A percentile compares a stretch with the other conserved stretches of the same genome.
Evolutionary conservation across 1,140 invertebrate species (phyloP).

Genomic region (Lepidotrigona ventralis): DNA sequence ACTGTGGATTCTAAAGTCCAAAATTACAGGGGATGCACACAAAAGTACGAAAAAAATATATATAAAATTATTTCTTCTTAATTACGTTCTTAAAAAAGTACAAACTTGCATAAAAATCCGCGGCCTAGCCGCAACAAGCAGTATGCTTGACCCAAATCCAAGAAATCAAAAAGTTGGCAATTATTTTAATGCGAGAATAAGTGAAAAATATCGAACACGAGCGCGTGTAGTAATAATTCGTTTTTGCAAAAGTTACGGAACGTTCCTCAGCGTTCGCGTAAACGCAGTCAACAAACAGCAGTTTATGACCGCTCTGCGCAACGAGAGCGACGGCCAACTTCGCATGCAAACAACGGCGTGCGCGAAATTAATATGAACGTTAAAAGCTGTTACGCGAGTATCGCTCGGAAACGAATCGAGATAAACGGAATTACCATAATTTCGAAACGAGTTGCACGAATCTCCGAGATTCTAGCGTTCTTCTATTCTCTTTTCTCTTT

Average conservation of each 20-base stretch:
- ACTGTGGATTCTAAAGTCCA: no score
- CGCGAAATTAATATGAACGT: constrained; percentile 10
- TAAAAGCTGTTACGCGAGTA: not conserved
- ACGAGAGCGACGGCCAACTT: not conserved
- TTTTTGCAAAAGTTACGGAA: constrained; percentile 5
- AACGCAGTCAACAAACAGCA: constrained; percentile 19
- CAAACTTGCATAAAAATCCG: no score
- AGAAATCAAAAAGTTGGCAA: not conserved
- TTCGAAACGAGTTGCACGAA: not conserved
- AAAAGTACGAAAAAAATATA: no score
- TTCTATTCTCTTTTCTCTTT: no score
- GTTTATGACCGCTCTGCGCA: not conserved
- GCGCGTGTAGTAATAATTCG: not conserved
- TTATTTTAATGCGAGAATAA: not conserved
- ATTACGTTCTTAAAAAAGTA: no score
- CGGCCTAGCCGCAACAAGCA: no score
- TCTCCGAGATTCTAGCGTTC: not conserved
- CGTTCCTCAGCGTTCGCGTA: not conserved
- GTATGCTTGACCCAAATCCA: no score
- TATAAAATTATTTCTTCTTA: no score
- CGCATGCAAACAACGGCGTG: not conserved
- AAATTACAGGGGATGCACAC: no score
- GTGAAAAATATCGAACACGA: not conserved
- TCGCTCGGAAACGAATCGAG: not conserved
- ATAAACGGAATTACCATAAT: constrained; percentile 2